phyloP scores from a whole-genome alignment of 1,140 invertebrate genomes.

The Bombus confusus region DNA sequence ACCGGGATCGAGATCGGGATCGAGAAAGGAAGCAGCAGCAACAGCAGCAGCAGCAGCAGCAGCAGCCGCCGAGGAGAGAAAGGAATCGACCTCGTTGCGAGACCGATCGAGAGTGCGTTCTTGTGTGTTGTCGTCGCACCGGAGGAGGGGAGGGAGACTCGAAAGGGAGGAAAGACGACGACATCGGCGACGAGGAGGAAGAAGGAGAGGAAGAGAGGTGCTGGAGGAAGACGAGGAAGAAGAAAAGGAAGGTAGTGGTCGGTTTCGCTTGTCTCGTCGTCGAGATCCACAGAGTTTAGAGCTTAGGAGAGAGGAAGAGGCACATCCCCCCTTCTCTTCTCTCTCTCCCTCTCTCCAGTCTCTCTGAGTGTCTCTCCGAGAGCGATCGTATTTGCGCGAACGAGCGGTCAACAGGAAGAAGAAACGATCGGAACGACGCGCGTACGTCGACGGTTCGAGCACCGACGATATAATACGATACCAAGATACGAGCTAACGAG shows the following conservation, averaged over 20 bases:
- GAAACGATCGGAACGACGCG: slow-evolving; percentile 43
- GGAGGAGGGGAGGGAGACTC: slow-evolving; percentile 51
- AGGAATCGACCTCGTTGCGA: slow-evolving; percentile 52
- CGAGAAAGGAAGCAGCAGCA: slow-evolving; percentile 26
- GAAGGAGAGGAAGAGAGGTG: slow-evolving; percentile 59
- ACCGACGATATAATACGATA: neutral
- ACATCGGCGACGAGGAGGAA: slow-evolving; percentile 58
- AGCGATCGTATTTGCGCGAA: slow-evolving; percentile 36
- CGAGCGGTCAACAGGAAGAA: slow-evolving; percentile 42
- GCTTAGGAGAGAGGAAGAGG: slow-evolving; percentile 38
- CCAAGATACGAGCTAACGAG: neutral
- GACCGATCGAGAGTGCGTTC: slow-evolving; percentile 57
- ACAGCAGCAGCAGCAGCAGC: too few relatives aligned
- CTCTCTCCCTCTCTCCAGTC: slow-evolving; percentile 34
- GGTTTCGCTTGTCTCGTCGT: slow-evolving; percentile 37
- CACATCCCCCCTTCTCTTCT: slow-evolving; percentile 16
- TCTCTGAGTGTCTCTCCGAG: slow-evolving; percentile 3
- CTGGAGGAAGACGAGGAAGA: slow-evolving; percentile 61
- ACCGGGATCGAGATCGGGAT: neutral
- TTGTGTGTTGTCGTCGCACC: slow-evolving; percentile 52
- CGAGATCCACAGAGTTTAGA: slow-evolving; percentile 51
- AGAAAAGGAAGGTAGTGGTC: slow-evolving; percentile 52
- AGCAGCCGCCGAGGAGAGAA: slow-evolving; percentile 39
- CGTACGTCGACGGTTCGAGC: neutral
- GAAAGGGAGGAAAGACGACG: slow-evolving; percentile 66